Evolutionary conservation across 2,888 invertebrate species (phyloP), one percentile per base, ranked within the genome.

Genomic region (Mimachlamys varia): DNA sequence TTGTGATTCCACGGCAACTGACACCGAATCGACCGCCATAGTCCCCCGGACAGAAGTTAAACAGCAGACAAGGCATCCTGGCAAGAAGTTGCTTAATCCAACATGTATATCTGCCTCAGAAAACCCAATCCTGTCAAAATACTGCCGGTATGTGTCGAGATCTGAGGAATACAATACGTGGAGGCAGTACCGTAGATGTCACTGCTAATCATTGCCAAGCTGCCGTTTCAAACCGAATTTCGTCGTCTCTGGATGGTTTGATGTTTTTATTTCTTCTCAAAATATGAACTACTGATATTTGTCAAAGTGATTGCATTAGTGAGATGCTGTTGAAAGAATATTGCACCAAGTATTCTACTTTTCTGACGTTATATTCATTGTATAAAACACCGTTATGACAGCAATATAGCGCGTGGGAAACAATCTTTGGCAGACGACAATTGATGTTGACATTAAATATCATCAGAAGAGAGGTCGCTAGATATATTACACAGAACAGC

Each of bases 41-140:
- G 76, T 22, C 76, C 27, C 76, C 76, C 76, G 76, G 76, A 76
- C 76, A 33, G 76, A 76, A 27, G 76, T 76, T 76, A 76, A 76
- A 76, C 33, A 76, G 12, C 27, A 76, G 33, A 76, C 76, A 22
- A 76, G 10, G 12, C 27, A 27, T 27, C 76, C 10, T 27, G 33
- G 76, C 76, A 76, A 33, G 76, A 33, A 76, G 76, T 27, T 27
- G 15, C 76, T 27, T 27, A 27, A 76, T 33, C 76, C 76, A 76
- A 33, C 76, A 76, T 76, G 13, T 76, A 76, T 76, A 76, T 27
- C 27, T 27, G 27, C 76, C 76, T 76, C 76, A 12, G 76, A 76
- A 76, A 76, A 27, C 33, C 33, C 76, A 5, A 27, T 15, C 13
- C 33, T 76, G 76, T 76, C 76, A 76, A 76, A 76, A 76, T 33